Conservation (phyloP, 2,797 vertebrate species). For the Eremophila alpestris region DNA sequence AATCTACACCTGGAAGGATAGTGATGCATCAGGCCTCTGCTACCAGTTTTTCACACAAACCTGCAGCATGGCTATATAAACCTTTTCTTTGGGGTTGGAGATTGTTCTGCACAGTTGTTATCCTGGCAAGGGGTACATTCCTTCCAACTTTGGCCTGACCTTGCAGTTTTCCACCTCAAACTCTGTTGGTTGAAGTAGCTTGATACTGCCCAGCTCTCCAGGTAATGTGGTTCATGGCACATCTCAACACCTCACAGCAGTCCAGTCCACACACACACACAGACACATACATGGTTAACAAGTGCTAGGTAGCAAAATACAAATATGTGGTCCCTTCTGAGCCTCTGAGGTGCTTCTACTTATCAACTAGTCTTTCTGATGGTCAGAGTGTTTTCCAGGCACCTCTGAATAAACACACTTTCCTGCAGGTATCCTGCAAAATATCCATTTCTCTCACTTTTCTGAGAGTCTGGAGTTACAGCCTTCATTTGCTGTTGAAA, state of each 20-base stretch:
- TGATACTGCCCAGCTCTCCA: not conserved
- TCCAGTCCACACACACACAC: not conserved
- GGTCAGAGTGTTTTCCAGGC: not conserved
- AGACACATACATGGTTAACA: not conserved
- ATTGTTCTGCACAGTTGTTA: not conserved
- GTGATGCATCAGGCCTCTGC: not conserved
- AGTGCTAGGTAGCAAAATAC: not conserved
- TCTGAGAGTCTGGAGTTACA: slow-evolving; percentile 49
- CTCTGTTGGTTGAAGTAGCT: not conserved
- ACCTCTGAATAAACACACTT: slow-evolving; percentile 10
- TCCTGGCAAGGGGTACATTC: not conserved
- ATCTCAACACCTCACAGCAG: not conserved
- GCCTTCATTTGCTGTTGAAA: not conserved
- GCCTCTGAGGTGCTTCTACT: not conserved
- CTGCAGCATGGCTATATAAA: not conserved
- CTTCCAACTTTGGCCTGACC: not conserved
- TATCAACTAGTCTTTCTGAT: not conserved
- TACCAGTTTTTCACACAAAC: not conserved
- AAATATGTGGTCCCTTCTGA: not conserved
- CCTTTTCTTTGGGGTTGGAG: not conserved
- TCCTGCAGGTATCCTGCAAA: slow-evolving; percentile 54
- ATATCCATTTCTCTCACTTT: slow-evolving; percentile 46
- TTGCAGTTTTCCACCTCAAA: not conserved
- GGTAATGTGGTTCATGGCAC: not conserved
- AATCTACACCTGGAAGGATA: not conserved